Evolutionary conservation across 2,888 invertebrate genomes (phyloP), one percentile per base, ranked within the genome.

Genomic region (Volucella inanis): DNA sequence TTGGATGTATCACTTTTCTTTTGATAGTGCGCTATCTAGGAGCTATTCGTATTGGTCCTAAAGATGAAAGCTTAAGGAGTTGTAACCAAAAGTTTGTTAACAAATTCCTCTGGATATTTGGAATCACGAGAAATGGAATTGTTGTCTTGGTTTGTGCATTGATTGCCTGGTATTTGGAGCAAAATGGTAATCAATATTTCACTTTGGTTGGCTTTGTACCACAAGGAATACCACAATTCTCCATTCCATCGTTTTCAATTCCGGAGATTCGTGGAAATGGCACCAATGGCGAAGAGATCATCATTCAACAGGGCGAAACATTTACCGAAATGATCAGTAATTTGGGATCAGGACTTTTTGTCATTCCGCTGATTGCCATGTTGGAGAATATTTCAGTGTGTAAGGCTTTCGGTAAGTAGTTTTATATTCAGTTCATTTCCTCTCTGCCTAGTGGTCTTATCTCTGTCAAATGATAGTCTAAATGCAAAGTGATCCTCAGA

Each of bases 311-410:
- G 0, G 90, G 87, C 0, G 89, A 90, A 57, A 88, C 87, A 38
- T 95, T 96, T 90, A 88, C 94, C 10, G 95, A 96, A 52, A 97
- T 97, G 95, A 93, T 95, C 64, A 93, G 95, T 75, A 94, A 95
- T 91, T 93, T 98, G 89, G 97, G 97, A 57, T 95, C 96, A 52
- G 97, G 97, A 14, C 93, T 98, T 75, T 92, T 96, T 49, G 97
- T 98, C 47, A 94, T 98, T 68, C 97, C 98, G 6, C 93, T 98
- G 31, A 95, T 98, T 89, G 96, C 96, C 22, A 93, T 98, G 68
- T 94, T 98, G 89, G 98, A 98, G 91, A 96, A 97, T 89, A 96
- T 98, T 87, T 96, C 98, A 14, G 97, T 90, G 6, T 90, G 90
- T 87, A 90, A 90, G 72, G 90, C 90, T 1, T 90, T 90, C 18